These are phyloP conservation scores for Mamestra brassicae DNA, from an alignment of 2,888 invertebrate genomes.

Conservation along the genomic window DNA sequence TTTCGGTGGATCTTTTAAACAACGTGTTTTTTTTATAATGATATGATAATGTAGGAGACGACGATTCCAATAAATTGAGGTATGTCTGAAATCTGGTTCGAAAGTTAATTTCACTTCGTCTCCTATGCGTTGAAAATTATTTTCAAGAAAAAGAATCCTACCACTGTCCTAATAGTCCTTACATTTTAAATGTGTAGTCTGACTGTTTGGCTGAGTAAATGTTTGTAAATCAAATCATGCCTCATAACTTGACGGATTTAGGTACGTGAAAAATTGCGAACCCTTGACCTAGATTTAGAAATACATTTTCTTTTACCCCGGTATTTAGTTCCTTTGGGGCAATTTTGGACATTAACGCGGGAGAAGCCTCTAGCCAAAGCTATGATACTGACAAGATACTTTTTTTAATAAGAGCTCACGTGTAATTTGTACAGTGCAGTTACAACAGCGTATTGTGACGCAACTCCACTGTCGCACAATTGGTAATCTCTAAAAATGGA, in stretches of 20 bases:
- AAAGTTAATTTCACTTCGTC: constrained; percentile 11
- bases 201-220: neutral
- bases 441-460: constrained; percentile 62
- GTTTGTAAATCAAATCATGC: too few species aligned
- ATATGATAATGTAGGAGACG: neutral
- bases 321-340: too few species aligned
- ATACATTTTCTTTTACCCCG: too few species aligned
- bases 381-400: neutral
- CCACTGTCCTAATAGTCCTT: neutral
- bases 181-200: neutral
- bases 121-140: neutral
- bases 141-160: neutral
- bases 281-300: neutral
- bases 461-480: constrained; percentile 64
- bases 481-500: constrained; percentile 69
- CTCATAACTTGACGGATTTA: neutral
- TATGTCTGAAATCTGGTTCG: neutral
- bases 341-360: neutral
- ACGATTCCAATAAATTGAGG: neutral
- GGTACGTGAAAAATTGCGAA: neutral
- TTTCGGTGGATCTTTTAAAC: neutral
- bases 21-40: neutral
- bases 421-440: constrained; percentile 29
- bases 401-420: constrained; percentile 18
- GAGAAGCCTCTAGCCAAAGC: neutral